A percentile compares a stretch with the other conserved stretches of the same genome.
These are phyloP conservation scores for Crotalus helleri DNA, from an alignment of 2,113 vertebrate species.

Conservation along the genomic window DNA sequence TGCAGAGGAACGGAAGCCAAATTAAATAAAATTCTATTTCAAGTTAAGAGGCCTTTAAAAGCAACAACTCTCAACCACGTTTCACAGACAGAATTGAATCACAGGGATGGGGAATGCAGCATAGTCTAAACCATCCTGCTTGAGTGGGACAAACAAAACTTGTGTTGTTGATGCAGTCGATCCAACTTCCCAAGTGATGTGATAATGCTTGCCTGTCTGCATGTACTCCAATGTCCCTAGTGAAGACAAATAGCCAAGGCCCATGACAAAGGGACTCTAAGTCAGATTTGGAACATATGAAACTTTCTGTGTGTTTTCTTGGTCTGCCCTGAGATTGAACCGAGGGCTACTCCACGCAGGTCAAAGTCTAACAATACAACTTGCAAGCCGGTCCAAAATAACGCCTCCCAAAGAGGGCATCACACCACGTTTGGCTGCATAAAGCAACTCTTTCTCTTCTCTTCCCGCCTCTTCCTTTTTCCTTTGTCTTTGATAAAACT, in stretches of 20 bases:
- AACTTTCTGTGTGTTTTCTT: slow-evolving; percentile 4
- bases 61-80: slow-evolving; percentile 17
- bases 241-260: slow-evolving; percentile 38
- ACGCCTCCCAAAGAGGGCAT: slow-evolving; percentile 6
- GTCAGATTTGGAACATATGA: slow-evolving; percentile 32
- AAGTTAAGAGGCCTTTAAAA: slow-evolving; percentile 43
- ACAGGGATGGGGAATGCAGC: neutral
- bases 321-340: slow-evolving; percentile 42
- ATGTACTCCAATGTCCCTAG: neutral
- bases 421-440: slow-evolving; percentile 35
- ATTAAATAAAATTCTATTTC: slow-evolving; percentile 30
- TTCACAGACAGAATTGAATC: neutral
- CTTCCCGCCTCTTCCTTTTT: neutral
- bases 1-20: slow-evolving; percentile 30
- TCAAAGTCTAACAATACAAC: slow-evolving; percentile 28
- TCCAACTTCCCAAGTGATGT: slow-evolving; percentile 8
- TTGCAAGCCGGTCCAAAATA: neutral
- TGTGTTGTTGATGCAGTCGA: neutral
- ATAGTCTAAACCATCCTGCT: fast-evolving
- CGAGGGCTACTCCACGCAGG: slow-evolving; percentile 19
- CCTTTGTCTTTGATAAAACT: neutral
- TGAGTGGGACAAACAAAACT: fast-evolving
- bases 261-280: slow-evolving; percentile 6
- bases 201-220: neutral
- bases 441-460: slow-evolving; percentile 7